Conservation (phyloP, 2,113 vertebrate species). For the Poicephalus gulielmi region DNA sequence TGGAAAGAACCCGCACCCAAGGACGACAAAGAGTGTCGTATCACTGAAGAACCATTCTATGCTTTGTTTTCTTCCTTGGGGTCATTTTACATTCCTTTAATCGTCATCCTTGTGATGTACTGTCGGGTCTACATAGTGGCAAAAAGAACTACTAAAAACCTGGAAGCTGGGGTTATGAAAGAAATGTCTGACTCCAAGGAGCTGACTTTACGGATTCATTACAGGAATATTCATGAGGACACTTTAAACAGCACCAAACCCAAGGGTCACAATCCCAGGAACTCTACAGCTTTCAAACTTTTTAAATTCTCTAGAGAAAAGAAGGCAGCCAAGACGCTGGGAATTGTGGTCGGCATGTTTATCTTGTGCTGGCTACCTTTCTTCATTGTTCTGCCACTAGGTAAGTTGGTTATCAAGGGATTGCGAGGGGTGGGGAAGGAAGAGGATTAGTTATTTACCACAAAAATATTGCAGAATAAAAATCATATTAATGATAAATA, state of each 20-base stretch:
- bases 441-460: background rate
- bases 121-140: slow-evolving; percentile 93
- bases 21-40: slow-evolving; percentile 86
- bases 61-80: slow-evolving; percentile 95
- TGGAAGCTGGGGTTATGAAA: slow-evolving; percentile 94
- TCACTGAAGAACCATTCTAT: slow-evolving; percentile 95
- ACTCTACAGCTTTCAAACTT: slow-evolving; percentile 90
- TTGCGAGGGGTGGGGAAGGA: background rate
- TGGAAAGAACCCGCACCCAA: slow-evolving; percentile 93
- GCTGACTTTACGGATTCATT: slow-evolving; percentile 93
- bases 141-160: slow-evolving; percentile 94
- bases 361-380: slow-evolving; percentile 94
- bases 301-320: slow-evolving; percentile 95
- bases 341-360: slow-evolving; percentile 95
- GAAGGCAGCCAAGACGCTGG: slow-evolving; percentile 94
- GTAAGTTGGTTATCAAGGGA: slow-evolving; percentile 73
- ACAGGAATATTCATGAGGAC: slow-evolving; percentile 87
- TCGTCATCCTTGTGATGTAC: slow-evolving; percentile 95
- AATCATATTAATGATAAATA: background rate
- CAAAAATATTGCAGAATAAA: background rate
- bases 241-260: slow-evolving; percentile 74
- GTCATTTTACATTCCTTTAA: slow-evolving; percentile 96
- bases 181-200: slow-evolving; percentile 93
- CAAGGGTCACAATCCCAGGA: slow-evolving; percentile 84
- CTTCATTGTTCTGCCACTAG: slow-evolving; percentile 91